These are phyloP conservation scores for Ovis aries DNA, from an alignment of 2,113 vertebrate genomes.

Conservation along the genomic window ARS-UI_Ramb_v3.0 NC_056066.1:3978001-3978500, in stretches of 20 bases:
- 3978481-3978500: not conserved
- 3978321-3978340: not conserved
- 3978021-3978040: not conserved
- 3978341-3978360: not conserved
- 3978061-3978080: not conserved
- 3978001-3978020: not conserved
- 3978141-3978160: not conserved
- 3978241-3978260: not conserved
- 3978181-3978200: not conserved
- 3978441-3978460: not conserved
- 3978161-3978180: not conserved
- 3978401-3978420: not conserved
- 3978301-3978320: not conserved
- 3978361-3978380: not conserved
- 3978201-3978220: not conserved
- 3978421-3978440: not conserved
- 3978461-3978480: not conserved
- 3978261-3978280: not conserved
- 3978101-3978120: not conserved
- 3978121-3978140: not conserved
- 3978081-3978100: conserved; percentile 1
- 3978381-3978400: not conserved
- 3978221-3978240: not conserved
- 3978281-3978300: not conserved
- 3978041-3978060: not conserved